These are phyloP conservation scores for Noctuana brunneofusca DNA, from an alignment of 2,888 invertebrate species.

Conservation along the genomic window DNA sequence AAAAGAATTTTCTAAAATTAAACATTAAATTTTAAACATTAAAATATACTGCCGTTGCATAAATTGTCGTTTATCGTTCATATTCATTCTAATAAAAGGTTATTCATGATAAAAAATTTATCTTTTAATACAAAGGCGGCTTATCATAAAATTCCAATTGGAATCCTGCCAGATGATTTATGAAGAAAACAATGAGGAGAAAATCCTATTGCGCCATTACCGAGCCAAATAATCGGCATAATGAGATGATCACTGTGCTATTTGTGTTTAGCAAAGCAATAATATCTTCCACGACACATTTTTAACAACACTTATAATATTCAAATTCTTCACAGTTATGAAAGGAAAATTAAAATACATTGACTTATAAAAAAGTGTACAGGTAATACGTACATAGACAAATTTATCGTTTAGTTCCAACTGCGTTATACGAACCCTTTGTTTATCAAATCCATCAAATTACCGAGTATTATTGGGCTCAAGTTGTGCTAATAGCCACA, in stretches of 20 bases:
- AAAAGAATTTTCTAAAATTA: too few species aligned
- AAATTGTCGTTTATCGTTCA: too few species aligned
- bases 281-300: too few species aligned
- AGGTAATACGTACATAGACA: too few species aligned
- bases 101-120: slow-evolving; percentile 7
- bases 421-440: background rate
- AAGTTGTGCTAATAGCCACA: slow-evolving; percentile 1
- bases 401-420: background rate
- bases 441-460: slow-evolving; percentile 7
- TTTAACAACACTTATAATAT: too few species aligned
- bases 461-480: background rate
- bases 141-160: slow-evolving; percentile 22
- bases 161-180: slow-evolving; percentile 25
- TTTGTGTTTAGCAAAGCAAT: background rate
- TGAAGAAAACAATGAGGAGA: slow-evolving; percentile 22
- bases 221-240: slow-evolving; percentile 23
- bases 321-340: too few species aligned
- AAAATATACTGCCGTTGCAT: too few species aligned
- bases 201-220: slow-evolving; percentile 19
- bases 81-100: background rate
- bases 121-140: slow-evolving; percentile 17
- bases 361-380: too few species aligned
- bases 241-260: slow-evolving; percentile 8
- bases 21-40: too few species aligned
- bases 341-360: too few species aligned